Base-by-base conservation (phyloP, 2,888 invertebrate genomes). In the Drosophila paranaensis region DNA sequence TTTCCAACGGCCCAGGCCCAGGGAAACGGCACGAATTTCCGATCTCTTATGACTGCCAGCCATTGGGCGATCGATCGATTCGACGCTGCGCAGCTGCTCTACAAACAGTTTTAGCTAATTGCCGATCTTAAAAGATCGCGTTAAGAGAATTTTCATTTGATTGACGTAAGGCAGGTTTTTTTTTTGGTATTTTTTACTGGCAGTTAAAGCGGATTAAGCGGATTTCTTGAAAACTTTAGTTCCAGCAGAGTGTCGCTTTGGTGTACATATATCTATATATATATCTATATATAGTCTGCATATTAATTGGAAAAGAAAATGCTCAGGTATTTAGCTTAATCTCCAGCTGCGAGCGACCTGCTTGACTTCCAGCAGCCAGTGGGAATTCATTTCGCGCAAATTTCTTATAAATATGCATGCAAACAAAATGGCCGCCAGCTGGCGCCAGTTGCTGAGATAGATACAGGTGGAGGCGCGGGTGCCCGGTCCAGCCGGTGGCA, bases 401-500 rank as follows among this genome's bases (percentile, higher is more conserved):
- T 73, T 79, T 75, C 79, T 85, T 89, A 88, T 89, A 82, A 88
- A 88, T 88, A 88, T 88, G 89, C 90, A 90, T 89, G 83, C 84
- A 81, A 82, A 87, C 65, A 71, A 69, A 73, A 71, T 48, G 53
- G 45, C 50, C 48, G 40, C 60, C 77, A 71, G 60, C 63, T 67
- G 58, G 53, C 33, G 2, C 30, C 14, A 39, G 48, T 9, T 57
- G 60, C 60, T 43, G 48, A 79, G 79, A 79, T 78, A 79, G 75
- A 76, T 68, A 67, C 33, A 61, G 66, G 20, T 20, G 20, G 20
- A 20, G 20, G 20, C 20, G 20, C 20, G 20, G 20, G 20, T 20
- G 20, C 2, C 20, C 1, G 20, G 67, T 54, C 67, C 51, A 63
- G 46, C 30, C 39, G 20, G n/a, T 40, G 33, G 45, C 30, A 20